Evolutionary conservation across 2,797 vertebrate species (phyloP), one percentile per base, ranked within the genome.

Genomic region (Gambusia yucatana): DNA sequence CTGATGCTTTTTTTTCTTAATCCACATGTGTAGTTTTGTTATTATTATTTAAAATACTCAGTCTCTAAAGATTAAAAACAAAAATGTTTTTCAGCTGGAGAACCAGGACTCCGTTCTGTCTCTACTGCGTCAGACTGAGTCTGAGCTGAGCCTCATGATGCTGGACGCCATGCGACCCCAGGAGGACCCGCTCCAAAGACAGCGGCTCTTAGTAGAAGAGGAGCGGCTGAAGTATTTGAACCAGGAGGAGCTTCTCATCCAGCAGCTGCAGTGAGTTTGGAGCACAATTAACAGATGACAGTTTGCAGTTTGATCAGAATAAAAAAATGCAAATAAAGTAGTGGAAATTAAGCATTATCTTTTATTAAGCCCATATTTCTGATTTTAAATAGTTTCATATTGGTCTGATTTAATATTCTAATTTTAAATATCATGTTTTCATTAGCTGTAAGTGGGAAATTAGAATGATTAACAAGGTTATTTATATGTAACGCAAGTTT

Each of bases 181-280:
- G 85, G 98, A 99, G 93, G 98, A 99, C 90, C 98, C 98, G 0
- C 96, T 99, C 80, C 98, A 98, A 94, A 97, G 98, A 75, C 98
- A 99, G 95, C 97, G 98, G 91, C 97, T 97, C 83, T 94, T 99
- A 55, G 98, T 99, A 95, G 98, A 99, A 87, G 98, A 99, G 92
- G 98, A 99, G 81, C 92, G 98, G 88, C 96, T 98, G 63, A 98
- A 97, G 75, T 99, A 99, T 91, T 97, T 99, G 73, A 99, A 98
- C 73, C 97, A 99, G 91, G 97, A 99, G 94, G 98, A 99, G 90
- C 96, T 98, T 55, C 97, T 99, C 82, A 97, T 97, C 77, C 98
- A 99, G 91, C 97, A 98, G 91, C 96, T 99, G 88, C 98, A 98
- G 98, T 98, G 94, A 97, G 97, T 92, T 63, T 50, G 72, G 9